Evolutionary conservation across 1,140 invertebrate genomes (phyloP).

Genomic region (Heliothis subflexa): DNA sequence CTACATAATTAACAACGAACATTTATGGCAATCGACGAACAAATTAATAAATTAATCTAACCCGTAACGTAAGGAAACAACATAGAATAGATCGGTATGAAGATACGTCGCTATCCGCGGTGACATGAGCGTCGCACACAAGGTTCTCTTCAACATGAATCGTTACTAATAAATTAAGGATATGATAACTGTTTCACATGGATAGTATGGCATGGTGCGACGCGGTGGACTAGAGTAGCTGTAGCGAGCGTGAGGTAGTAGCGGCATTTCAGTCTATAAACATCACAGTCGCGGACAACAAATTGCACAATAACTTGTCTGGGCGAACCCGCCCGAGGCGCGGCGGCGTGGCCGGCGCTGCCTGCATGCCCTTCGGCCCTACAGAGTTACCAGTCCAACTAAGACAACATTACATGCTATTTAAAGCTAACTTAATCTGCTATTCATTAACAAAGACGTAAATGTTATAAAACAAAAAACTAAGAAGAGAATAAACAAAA

Average conservation of each 20-base stretch:
- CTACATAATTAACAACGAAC: conserved; percentile 78
- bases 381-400: conserved; percentile 72
- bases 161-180: background rate
- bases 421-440: conserved; percentile 82
- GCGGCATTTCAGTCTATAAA: conserved; percentile 86
- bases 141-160: conserved; percentile 1
- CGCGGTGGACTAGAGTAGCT: conserved; percentile 81
- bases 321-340: conserved; percentile 68
- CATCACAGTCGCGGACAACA: conserved; percentile 85
- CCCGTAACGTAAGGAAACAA: conserved; percentile 70
- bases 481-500: conserved; percentile 82
- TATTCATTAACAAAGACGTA: conserved; percentile 82
- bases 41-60: conserved; percentile 69
- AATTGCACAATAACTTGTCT: conserved; percentile 85
- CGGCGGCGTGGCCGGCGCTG: conserved; percentile 62
- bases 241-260: conserved; percentile 85
- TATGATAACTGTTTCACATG: conserved; percentile 47
- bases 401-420: conserved; percentile 72
- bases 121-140: conserved; percentile 64
- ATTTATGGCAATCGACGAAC: conserved; percentile 81
- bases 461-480: conserved; percentile 83
- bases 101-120: conserved; percentile 72
- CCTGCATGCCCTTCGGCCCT: conserved; percentile 66
- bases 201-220: conserved; percentile 63
- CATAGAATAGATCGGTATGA: conserved; percentile 59